Percentiles rank a stretch among this genome's conserved stretches.
Evolutionary conservation across 2,797 vertebrate species (phyloP).

Genomic region (Poeciliopsis infans): DNA sequence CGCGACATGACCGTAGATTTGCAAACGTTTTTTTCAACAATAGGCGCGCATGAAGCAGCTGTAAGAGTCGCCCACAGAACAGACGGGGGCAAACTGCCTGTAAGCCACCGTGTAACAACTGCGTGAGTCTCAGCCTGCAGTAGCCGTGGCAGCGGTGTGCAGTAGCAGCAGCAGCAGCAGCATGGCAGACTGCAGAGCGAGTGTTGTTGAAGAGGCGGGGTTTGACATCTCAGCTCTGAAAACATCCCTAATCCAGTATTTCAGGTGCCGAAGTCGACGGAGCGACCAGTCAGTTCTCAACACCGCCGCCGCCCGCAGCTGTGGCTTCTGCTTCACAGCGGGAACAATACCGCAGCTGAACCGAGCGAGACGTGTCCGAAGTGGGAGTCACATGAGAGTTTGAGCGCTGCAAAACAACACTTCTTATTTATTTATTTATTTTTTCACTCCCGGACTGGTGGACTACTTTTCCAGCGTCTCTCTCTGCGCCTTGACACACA

Average conservation of each 20-base stretch:
- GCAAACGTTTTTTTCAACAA: background rate
- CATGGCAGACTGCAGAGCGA: slow-evolving; percentile 79
- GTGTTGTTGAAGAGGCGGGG: slow-evolving; percentile 78
- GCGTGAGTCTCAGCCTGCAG: background rate
- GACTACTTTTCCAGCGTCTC: slow-evolving; percentile 31
- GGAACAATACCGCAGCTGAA: background rate
- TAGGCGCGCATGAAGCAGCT: background rate
- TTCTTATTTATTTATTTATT: background rate
- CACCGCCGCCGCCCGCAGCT: slow-evolving; percentile 57
- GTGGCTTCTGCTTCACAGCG: background rate
- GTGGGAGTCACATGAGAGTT: slow-evolving; percentile 17
- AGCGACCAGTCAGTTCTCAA: slow-evolving; percentile 50
- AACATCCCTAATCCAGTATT: slow-evolving; percentile 83
- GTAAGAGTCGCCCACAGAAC: background rate
- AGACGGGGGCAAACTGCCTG: slow-evolving; percentile 28
- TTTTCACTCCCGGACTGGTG: background rate
- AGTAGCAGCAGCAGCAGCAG: slow-evolving; percentile 58
- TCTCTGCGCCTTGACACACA: slow-evolving; percentile 9
- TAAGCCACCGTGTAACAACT: background rate
- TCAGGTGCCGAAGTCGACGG: slow-evolving; percentile 80
- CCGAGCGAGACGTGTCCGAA: slow-evolving; percentile 12
- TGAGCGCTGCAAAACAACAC: slow-evolving; percentile 2
- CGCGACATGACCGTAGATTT: background rate
- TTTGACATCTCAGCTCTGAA: slow-evolving; percentile 78
- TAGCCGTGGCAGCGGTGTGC: slow-evolving; percentile 32